These are phyloP conservation scores for Dichetophora obliterata DNA, from an alignment of 2,888 invertebrate species.

Conservation along the genomic window DNA sequence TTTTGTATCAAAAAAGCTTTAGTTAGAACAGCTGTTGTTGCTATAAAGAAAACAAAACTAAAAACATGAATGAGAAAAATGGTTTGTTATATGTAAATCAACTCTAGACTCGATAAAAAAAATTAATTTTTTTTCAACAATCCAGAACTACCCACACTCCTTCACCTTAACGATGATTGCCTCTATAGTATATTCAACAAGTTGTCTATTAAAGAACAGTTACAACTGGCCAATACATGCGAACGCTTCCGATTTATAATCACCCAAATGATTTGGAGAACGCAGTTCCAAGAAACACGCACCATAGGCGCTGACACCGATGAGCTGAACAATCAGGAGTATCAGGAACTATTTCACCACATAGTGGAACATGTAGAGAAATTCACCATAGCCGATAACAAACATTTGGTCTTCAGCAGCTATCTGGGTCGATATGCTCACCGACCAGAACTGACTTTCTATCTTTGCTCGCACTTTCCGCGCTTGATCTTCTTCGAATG, in stretches of 20 bases:
- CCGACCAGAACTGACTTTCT: conserved; percentile 44
- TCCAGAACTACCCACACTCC: background rate
- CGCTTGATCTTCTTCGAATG: conserved; percentile 40
- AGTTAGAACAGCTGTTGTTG: too few relatives aligned
- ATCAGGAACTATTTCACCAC: conserved; percentile 42
- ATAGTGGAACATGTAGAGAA: conserved; percentile 42
- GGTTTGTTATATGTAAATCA: background rate
- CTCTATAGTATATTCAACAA: conserved; percentile 44
- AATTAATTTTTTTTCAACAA: background rate
- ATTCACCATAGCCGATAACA: conserved; percentile 37
- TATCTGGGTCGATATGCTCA: conserved; percentile 40
- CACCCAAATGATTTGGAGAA: conserved; percentile 44
- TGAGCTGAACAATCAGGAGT: conserved; percentile 36
- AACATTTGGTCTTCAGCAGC: conserved; percentile 33
- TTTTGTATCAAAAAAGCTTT: too few relatives aligned
- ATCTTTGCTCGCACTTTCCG: conserved; percentile 40
- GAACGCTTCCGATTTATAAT: conserved; percentile 44
- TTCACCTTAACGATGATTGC: conserved; percentile 48
- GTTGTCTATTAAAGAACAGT: conserved; percentile 44
- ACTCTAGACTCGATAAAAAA: too few relatives aligned
- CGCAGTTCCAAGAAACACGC: conserved; percentile 37
- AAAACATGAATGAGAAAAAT: background rate
- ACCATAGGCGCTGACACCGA: conserved; percentile 35
- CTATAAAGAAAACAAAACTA: background rate
- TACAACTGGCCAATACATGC: conserved; percentile 41